phyloP scores from a whole-genome alignment of 2,797 vertebrate species.

The Champsocephalus esox region DNA sequence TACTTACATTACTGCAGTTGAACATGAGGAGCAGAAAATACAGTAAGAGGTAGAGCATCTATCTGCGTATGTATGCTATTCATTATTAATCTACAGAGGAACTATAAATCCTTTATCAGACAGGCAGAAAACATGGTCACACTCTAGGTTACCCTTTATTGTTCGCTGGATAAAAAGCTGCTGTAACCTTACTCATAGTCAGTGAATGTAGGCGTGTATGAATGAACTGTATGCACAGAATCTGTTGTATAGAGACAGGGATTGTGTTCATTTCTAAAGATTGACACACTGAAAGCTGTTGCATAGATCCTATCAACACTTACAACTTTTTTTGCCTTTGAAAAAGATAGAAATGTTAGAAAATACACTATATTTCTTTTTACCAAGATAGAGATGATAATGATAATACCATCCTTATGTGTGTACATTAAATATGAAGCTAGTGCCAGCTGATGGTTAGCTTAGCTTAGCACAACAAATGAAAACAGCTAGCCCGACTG shows the following conservation, averaged over 20 bases:
- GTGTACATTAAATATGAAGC: background rate
- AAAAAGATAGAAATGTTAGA: background rate
- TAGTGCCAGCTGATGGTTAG: background rate
- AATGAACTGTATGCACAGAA: background rate
- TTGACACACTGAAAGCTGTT: too few relatives aligned
- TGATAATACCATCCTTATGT: background rate
- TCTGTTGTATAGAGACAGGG: background rate
- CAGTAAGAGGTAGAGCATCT: background rate
- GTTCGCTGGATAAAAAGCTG: slow-evolving; percentile 13
- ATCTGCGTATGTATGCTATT: slow-evolving; percentile 9
- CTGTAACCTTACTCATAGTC: slow-evolving; percentile 14
- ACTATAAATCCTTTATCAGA: slow-evolving; percentile 42
- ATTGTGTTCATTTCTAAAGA: background rate
- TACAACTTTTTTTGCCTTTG: background rate
- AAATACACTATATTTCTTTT: background rate
- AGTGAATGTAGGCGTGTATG: background rate
- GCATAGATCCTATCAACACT: background rate
- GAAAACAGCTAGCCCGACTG: background rate
- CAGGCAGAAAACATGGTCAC: slow-evolving; percentile 16
- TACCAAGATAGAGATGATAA: background rate
- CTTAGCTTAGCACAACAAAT: background rate
- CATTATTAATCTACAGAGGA: slow-evolving; percentile 45
- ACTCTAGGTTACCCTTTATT: slow-evolving; percentile 46
- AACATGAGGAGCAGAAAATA: background rate
- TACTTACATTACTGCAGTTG: slow-evolving; percentile 10